Evolutionary conservation across 2,888 invertebrate genomes (phyloP), one percentile per base, ranked within the genome.

Genomic region (Pteria penguin): DNA sequence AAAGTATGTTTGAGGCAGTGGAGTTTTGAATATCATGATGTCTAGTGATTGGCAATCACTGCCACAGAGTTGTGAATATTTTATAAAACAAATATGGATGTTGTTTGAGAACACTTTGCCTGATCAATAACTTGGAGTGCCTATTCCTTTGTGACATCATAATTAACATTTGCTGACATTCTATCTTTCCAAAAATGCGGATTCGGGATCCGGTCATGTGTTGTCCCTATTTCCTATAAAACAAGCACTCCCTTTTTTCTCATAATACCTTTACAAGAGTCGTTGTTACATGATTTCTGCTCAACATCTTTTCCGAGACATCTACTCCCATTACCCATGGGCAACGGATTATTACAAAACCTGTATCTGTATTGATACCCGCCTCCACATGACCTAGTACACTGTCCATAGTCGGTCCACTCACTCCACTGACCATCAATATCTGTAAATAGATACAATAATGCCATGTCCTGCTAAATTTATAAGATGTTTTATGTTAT

Each of bases 341-440:
- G 84, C 3, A 82, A 69, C 1, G 86, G 86, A 72, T 82, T 83
- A 72, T 86, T 79, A 76, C 86, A 86, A 1, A 77, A 77, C 32
- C 86, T 74, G 70, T 84, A 85, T 5, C 84, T 76, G 60, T 85
- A 85, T 70, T 81, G 82, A 63, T 75, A 63, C 29, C 86, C 86
- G 1, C 81, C 73, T 22, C 83, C 84, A 80, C 86, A 86, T 3
- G 83, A 66, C 45, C 78, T 68, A 0, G 83, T 82, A 73, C 86
- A 86, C 29, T 78, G 80, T 18, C 82, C 76, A 83, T 83, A 86
- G 0, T 62, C 73, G 22, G 84, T 79, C 85, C 85, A 86, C 8
- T 55, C n/a, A 5, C 84, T 80, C 82, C 83, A 86, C 8, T 79
- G 73, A 11, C 86, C 86, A 61, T 86, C 82, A 14, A 83, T 81